These are phyloP conservation scores for Pachyrhynchus sulphureomaculatus DNA, from an alignment of 1,140 invertebrate species.

Conservation along the genomic window DNA sequence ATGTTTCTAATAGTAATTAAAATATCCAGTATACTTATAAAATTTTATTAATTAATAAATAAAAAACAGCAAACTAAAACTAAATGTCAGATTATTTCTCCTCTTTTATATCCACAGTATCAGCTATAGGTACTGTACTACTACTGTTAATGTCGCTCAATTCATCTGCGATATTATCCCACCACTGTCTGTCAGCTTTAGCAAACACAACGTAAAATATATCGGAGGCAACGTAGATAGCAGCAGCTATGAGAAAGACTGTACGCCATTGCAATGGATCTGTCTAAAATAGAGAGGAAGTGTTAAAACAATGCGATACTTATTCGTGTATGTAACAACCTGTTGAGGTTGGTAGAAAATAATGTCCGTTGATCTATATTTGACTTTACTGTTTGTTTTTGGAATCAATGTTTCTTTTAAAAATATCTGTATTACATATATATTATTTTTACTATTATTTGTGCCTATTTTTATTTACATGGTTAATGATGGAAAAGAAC, in stretches of 20 bases:
- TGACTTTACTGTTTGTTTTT: too few relatives aligned
- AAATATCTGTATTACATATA: too few relatives aligned
- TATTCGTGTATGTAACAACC: too few relatives aligned
- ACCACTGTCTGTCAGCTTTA: conserved; percentile 37
- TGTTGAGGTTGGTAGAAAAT: too few relatives aligned
- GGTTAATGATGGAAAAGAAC: too few relatives aligned
- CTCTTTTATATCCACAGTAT: not conserved
- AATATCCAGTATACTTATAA: too few relatives aligned
- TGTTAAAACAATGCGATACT: too few relatives aligned
- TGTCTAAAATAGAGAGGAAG: conserved; percentile 18
- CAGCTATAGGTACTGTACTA: not conserved
- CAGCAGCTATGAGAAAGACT: conserved; percentile 37
- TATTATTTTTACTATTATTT: too few relatives aligned
- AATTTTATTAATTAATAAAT: not conserved
- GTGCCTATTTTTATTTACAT: too few relatives aligned
- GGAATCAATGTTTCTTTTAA: too few relatives aligned
- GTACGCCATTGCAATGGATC: conserved; percentile 34
- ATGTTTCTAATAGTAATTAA: too few relatives aligned
- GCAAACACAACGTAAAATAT: conserved; percentile 39
- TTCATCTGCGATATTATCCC: conserved; percentile 27
- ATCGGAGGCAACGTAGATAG: conserved; percentile 32
- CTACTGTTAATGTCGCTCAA: not conserved
- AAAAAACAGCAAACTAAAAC: not conserved
- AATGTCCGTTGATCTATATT: too few relatives aligned
- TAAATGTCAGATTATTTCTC: conserved; percentile 11